Base-by-base conservation (phyloP, 2,113 vertebrate genomes). In the Cairina moschata region DNA sequence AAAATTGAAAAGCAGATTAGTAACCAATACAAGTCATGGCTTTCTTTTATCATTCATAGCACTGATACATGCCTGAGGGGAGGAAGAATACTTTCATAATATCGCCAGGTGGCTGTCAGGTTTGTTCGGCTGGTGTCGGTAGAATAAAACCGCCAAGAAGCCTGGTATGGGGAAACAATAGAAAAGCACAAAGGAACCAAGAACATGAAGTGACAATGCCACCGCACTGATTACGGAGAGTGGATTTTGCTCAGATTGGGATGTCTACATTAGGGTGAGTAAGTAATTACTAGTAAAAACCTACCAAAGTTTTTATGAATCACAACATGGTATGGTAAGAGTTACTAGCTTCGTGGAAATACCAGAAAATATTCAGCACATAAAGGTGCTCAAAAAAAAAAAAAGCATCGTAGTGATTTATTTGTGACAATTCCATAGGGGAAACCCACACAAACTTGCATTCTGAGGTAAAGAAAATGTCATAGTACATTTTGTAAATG, bases 121-220 rank as follows among this genome's bases (percentile, higher is more conserved):
- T 98, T 98, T 86, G 98, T 95, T 97, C 96, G 97, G 97, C 96
- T 94, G 96, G 90, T 86, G 66, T 98, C 97, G 5, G 98, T 98
- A 98, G 98, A 98, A 98, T 97, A 98, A 97, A 98, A 98, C 97
- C 98, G 97, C 98, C 98, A 98, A 94, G 98, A 97, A 97, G 98
- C 97, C 98, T 98, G 97, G 98, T 97, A 73, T 96, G 95, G 92
- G 97, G 97, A 97, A 95, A 98, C 95, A 97, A 97, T 93, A 87
- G 93, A 97, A 95, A 95, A 97, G 97, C 95, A 95, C 83, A 97
- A 95, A 95, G 93, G 88, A 97, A 91, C 95, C 92, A 95, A 97
- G 88, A 96, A 97, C 90, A 92, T 92, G 90, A 96, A 97, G 98
- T 97, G 96, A 97, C 93, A 95, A 60, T 88, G 92, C 83, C 88